Conservation (phyloP, 2,113 vertebrate species). For the Phalacrocorax aristotelis region DNA sequence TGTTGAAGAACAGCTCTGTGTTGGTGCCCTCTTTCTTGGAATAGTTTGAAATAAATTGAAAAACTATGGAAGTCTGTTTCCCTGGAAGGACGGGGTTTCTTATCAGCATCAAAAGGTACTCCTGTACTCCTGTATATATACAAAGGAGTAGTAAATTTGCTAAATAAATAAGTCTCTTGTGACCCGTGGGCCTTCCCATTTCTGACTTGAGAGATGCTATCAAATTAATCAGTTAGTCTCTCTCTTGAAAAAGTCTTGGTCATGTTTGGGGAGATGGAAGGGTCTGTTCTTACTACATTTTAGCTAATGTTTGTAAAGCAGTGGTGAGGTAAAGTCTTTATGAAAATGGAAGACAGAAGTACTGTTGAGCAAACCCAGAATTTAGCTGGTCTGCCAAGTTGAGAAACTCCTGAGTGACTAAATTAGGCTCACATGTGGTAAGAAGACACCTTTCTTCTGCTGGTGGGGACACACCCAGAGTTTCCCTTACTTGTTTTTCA, state of each 20-base stretch:
- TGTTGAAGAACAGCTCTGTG: background rate
- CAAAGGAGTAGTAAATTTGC: background rate
- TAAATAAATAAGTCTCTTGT: background rate
- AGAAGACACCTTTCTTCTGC: background rate
- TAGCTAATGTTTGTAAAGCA: background rate
- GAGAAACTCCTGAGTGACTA: background rate
- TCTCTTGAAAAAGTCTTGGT: background rate
- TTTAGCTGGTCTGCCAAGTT: background rate
- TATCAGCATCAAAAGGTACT: background rate
- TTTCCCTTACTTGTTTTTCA: slow-evolving; percentile 12
- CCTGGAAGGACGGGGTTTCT: background rate
- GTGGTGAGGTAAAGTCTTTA: background rate
- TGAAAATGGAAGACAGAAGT: background rate
- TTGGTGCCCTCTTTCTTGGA: background rate
- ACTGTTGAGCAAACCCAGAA: background rate
- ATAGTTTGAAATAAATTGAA: background rate
- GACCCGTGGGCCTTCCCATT: background rate
- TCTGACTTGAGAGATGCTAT: background rate
- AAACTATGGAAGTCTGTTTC: background rate
- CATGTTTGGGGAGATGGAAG: background rate
- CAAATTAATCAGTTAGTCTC: background rate
- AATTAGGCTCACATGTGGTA: background rate
- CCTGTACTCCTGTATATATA: background rate
- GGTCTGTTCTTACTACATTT: background rate
- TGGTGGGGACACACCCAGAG: background rate